Conservation (phyloP, 2,113 vertebrate genomes). For the Alethe castanea region DNA sequence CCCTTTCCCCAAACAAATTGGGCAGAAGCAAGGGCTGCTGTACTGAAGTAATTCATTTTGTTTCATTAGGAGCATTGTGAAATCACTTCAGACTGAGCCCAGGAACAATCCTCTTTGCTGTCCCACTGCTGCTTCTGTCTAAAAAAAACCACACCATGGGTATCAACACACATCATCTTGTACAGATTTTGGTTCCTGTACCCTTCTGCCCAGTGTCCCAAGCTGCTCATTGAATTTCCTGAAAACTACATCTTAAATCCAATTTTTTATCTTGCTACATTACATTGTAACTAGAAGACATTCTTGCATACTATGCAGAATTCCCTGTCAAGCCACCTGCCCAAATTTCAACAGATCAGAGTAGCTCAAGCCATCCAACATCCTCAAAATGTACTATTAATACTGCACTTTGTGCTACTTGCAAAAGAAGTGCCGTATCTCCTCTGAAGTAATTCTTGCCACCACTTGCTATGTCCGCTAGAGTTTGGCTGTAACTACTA, state of each 20-base stretch:
- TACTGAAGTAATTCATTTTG: neutral
- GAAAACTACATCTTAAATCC: neutral
- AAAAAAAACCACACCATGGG: neutral
- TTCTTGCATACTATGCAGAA: rapidly evolving
- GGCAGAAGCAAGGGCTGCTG: neutral
- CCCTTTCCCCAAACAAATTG: neutral
- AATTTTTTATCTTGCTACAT: neutral
- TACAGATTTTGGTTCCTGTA: neutral
- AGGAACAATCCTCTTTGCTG: neutral
- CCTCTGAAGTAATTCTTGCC: neutral
- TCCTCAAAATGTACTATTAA: neutral
- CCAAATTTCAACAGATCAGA: neutral
- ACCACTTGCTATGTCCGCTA: neutral
- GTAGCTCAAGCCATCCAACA: neutral
- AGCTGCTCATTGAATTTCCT: neutral
- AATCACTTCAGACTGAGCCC: neutral
- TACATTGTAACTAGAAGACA: neutral
- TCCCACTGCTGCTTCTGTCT: neutral
- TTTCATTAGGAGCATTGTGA: neutral
- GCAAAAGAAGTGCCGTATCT: neutral
- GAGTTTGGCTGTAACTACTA: neutral
- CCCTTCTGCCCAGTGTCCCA: neutral
- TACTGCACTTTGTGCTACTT: neutral
- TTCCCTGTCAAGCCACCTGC: neutral
- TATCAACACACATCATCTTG: neutral